Evolutionary conservation across 1,140 invertebrate species (phyloP).

Genomic region (Ctenoplectra terminalis): DNA sequence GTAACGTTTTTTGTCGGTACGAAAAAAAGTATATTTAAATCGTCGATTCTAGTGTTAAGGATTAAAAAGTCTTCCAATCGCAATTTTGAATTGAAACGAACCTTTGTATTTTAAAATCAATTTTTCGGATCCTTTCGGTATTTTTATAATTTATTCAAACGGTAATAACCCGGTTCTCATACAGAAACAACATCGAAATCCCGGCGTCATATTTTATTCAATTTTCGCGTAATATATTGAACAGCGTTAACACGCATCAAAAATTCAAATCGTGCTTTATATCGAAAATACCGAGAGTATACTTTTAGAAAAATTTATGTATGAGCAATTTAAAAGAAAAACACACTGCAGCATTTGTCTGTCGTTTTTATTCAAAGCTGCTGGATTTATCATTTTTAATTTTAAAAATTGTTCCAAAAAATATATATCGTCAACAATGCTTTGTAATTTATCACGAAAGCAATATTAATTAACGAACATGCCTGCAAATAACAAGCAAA

Average conservation of each 20-base stretch:
- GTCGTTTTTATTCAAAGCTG: neutral
- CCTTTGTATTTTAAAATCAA: too few species aligned
- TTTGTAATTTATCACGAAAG: neutral
- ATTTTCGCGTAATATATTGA: neutral
- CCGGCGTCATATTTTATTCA: neutral
- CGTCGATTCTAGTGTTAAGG: too few species aligned
- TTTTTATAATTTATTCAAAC: neutral
- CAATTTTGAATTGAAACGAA: too few species aligned
- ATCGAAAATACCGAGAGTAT: neutral
- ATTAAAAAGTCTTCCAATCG: too few species aligned
- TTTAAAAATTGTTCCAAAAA: neutral
- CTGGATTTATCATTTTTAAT: neutral
- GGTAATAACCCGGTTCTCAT: neutral
- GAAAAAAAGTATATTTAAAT: too few species aligned
- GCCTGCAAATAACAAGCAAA: neutral
- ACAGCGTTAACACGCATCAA: neutral
- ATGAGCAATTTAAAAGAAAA: constrained; percentile 13
- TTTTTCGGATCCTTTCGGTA: too few species aligned
- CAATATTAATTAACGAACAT: neutral
- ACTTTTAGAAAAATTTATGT: neutral
- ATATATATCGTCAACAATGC: neutral
- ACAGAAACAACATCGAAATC: neutral
- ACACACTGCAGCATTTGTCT: neutral
- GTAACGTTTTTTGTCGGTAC: too few species aligned
- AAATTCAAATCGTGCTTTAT: neutral